Evolutionary conservation across 2,888 invertebrate species (phyloP).

Genomic region (Drosophila demipolita): DNA sequence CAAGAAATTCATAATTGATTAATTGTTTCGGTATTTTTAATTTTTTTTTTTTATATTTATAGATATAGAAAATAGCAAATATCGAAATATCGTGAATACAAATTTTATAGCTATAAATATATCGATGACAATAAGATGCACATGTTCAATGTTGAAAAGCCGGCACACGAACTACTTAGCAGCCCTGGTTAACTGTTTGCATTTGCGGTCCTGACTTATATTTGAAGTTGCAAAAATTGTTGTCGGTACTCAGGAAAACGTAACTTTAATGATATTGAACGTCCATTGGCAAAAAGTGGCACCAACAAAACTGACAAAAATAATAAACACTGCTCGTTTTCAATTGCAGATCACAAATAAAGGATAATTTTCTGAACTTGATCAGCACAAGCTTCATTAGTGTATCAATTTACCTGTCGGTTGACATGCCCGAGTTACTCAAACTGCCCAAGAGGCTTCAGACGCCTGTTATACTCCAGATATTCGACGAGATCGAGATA

Average conservation of each 20-base stretch:
- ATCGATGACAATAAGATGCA: not conserved
- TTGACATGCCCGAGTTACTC: too few relatives aligned
- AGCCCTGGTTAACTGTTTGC: not conserved
- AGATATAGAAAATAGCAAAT: constrained; percentile 20
- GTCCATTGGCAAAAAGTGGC: not conserved
- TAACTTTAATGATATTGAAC: not conserved
- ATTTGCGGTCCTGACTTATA: fast-evolving
- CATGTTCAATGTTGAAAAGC: not conserved
- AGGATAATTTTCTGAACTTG: too few relatives aligned
- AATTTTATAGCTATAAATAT: not conserved
- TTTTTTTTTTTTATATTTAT: constrained; percentile 9
- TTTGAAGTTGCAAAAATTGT: not conserved
- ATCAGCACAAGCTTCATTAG: too few relatives aligned
- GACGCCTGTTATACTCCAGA: too few relatives aligned
- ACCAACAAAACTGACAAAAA: too few relatives aligned
- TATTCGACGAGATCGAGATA: too few relatives aligned
- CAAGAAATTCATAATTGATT: constrained; percentile 91
- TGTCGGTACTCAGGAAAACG: not conserved
- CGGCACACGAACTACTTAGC: not conserved
- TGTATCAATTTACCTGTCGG: too few relatives aligned
- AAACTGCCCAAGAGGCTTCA: too few relatives aligned
- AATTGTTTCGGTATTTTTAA: constrained; percentile 22
- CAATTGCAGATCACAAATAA: too few relatives aligned
- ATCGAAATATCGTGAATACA: constrained; percentile 2
- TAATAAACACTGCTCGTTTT: too few relatives aligned